phyloP scores from a whole-genome alignment of 2,888 invertebrate species.

The Allolobophora icterica region DNA sequence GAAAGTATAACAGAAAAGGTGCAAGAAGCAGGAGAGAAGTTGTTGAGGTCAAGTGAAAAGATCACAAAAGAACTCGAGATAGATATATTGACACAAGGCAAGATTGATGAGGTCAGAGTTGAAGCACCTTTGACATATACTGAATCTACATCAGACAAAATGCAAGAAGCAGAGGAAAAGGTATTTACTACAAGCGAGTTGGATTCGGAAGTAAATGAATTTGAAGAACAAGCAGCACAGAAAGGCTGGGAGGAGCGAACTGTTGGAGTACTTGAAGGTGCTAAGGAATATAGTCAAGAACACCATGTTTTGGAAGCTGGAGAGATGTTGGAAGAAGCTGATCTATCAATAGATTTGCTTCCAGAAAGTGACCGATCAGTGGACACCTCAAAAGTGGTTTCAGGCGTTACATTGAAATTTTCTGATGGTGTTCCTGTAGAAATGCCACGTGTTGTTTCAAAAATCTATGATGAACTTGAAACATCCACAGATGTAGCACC shows the following conservation, averaged over 20 bases:
- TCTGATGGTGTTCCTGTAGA: neutral
- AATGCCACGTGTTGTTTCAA: neutral
- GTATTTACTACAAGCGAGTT: neutral
- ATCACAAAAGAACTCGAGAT: neutral
- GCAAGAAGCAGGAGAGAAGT: neutral
- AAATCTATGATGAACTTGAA: neutral
- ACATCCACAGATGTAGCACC: neutral
- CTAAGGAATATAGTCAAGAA: neutral
- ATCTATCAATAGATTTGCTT: neutral
- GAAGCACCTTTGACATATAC: neutral
- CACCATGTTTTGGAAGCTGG: neutral
- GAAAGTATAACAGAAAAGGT: neutral
- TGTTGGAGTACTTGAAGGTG: neutral
- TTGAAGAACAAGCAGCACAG: neutral
- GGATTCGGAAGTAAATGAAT: neutral
- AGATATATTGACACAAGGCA: neutral
- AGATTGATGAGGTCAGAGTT: constrained; percentile 5
- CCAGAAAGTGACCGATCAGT: constrained; percentile 1
- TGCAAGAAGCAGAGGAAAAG: neutral
- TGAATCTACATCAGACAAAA: neutral
- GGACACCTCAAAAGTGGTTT: neutral
- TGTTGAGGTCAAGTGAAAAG: neutral
- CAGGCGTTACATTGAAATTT: neutral
- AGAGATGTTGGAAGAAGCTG: neutral
- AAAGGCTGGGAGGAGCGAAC: neutral